Conservation (phyloP, 1,140 invertebrate species). For the Amphibalanus amphitrite region DNA sequence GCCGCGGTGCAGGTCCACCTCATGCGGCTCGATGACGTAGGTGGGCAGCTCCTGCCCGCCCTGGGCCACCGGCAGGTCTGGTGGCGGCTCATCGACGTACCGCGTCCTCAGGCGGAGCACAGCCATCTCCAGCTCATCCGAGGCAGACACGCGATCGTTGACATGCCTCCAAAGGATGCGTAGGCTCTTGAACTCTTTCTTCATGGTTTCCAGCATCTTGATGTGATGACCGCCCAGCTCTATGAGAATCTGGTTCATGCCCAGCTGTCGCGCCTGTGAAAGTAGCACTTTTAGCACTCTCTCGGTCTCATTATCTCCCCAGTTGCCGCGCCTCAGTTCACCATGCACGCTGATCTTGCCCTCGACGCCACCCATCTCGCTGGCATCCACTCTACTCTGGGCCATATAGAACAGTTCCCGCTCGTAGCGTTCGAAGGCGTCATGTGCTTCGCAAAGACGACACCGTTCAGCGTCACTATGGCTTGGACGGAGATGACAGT, state of each 20-base stretch:
- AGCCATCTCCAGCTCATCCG: constrained; percentile 58
- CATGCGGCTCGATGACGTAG: constrained; percentile 30
- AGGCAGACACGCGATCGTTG: constrained; percentile 38
- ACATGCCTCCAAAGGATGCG: constrained; percentile 40
- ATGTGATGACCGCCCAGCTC: constrained; percentile 29
- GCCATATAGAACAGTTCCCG: constrained; percentile 31
- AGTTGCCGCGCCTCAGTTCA: constrained; percentile 28
- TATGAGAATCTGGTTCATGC: constrained; percentile 23
- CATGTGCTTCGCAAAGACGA: constrained; percentile 32
- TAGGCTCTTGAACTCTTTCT: constrained; percentile 49
- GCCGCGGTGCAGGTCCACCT: constrained; percentile 24
- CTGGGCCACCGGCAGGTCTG: constrained; percentile 5
- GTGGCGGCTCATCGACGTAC: constrained; percentile 25
- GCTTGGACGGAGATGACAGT: constrained; percentile 43
- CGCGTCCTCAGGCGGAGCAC: constrained; percentile 41
- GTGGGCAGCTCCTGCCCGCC: constrained; percentile 21
- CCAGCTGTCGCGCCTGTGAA: constrained; percentile 21
- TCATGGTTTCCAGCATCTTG: constrained; percentile 37
- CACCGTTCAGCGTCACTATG: constrained; percentile 23
- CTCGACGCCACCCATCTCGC: neutral
- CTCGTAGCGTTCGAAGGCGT: constrained; percentile 36
- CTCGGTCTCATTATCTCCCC: constrained; percentile 38
- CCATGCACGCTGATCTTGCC: constrained; percentile 15
- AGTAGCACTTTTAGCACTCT: constrained; percentile 32
- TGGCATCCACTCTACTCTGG: neutral